Conservation (phyloP, 2,797 vertebrate genomes). For the Margarornis squamiger region DNA sequence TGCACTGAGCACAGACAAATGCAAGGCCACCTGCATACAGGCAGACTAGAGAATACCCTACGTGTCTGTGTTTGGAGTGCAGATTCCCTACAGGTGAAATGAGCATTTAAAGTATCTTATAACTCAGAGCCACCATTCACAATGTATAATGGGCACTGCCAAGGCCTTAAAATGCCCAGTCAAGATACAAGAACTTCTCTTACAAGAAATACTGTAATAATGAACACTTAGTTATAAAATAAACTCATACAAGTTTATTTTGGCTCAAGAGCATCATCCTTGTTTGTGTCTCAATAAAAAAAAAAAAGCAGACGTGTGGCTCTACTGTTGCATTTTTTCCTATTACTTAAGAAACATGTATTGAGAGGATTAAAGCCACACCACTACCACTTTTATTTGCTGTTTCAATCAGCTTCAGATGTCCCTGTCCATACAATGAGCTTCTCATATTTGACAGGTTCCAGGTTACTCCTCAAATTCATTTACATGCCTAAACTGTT, state of each 20-base stretch:
- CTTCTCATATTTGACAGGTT: neutral
- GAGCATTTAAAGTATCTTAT: neutral
- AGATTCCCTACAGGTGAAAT: neutral
- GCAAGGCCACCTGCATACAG: neutral
- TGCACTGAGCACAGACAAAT: neutral
- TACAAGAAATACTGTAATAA: neutral
- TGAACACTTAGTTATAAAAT: neutral
- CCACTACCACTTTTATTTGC: neutral
- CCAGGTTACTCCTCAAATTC: neutral
- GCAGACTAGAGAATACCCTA: neutral
- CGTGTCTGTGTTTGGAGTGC: neutral
- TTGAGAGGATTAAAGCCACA: constrained; percentile 7
- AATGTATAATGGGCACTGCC: neutral
- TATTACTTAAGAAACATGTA: constrained; percentile 12
- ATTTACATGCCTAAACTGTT: neutral
- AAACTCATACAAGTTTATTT: neutral
- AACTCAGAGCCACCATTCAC: neutral
- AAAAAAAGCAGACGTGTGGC: neutral
- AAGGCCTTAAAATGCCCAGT: neutral
- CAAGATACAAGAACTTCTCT: neutral
- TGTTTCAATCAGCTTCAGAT: constrained; percentile 5
- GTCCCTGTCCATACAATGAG: neutral
- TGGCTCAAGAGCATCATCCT: neutral
- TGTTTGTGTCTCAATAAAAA: neutral
- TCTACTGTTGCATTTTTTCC: neutral